Base-by-base conservation (phyloP, 2,888 invertebrate genomes). In the Caenorhabditis virilis region DNA sequence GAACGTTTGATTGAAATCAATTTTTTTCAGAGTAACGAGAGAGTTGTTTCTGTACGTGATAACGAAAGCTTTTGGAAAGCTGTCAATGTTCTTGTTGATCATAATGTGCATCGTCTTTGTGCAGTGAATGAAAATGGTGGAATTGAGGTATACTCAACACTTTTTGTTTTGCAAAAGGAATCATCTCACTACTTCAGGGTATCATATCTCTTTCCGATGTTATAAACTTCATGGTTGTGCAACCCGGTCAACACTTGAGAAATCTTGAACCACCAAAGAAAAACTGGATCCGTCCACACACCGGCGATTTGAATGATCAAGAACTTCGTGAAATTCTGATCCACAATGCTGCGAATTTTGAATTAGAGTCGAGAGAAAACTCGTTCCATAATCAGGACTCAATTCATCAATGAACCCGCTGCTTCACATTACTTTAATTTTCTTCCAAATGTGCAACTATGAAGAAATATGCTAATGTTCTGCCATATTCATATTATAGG, bases 141-240 rank as follows among this genome's bases (percentile, higher is more conserved):
- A 9, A 72, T 76, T 18, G 74, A 74, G n/a, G n/a, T n/a, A n/a
- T n/a, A n/a, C n/a, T n/a, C n/a, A n/a, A n/a, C n/a, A n/a, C n/a
- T n/a, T n/a, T n/a, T n/a, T n/a, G n/a, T n/a, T n/a, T n/a, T n/a
- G n/a, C n/a, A n/a, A n/a, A n/a, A n/a, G n/a, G n/a, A n/a, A n/a
- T n/a, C n/a, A n/a, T n/a, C n/a, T n/a, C n/a, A n/a, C n/a, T n/a
- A n/a, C n/a, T n/a, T n/a, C n/a, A n/a, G 64, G 76, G 76, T 38
- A 61, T 76, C 26, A 74, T 76, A 47, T 76, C 76, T 0, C 53
- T 76, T 18, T 72, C 74, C 23, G 76, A 76, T 50, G 72, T 76
- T 33, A 71, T 76, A 54, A 74, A 74, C 53, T 71, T 70, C 48
- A 68, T 76, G 65, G 74, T 74, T 9, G 74, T 76, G 2, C 51